Evolutionary conservation across 1,140 invertebrate genomes (phyloP).

Genomic region (Grapholita molesta): DNA sequence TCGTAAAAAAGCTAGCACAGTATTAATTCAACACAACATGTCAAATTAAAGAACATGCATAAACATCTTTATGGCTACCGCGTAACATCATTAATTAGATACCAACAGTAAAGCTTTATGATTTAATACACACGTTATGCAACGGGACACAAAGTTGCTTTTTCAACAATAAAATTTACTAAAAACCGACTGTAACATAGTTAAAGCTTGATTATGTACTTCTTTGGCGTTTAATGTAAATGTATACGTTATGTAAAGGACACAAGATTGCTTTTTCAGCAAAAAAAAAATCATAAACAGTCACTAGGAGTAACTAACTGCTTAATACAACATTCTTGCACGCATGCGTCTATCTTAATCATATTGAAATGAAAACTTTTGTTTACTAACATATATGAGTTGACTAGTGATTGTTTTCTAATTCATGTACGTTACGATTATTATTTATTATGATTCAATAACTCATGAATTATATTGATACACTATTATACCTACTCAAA

Average conservation of each 20-base stretch:
- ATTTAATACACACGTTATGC: neutral
- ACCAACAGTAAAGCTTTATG: neutral
- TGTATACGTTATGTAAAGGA: no score
- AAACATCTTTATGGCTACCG: neutral
- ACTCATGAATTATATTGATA: neutral
- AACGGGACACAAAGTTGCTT: neutral
- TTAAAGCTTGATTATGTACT: no score
- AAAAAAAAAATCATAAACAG: no score
- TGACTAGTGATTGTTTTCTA: neutral
- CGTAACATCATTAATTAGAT: neutral
- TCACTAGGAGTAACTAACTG: no score
- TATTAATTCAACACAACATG: neutral
- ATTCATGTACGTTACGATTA: neutral
- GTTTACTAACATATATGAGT: neutral
- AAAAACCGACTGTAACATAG: neutral
- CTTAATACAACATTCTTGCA: neutral
- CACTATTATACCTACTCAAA: neutral
- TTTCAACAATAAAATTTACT: neutral
- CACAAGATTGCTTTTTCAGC: no score
- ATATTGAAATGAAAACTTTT: neutral
- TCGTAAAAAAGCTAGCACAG: neutral
- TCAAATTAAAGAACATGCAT: neutral
- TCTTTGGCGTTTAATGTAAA: no score
- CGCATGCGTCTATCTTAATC: neutral
- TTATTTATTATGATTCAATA: neutral